These are phyloP conservation scores for Perca fluviatilis DNA, from an alignment of 2,113 vertebrate genomes.

Conservation along the genomic window DNA sequence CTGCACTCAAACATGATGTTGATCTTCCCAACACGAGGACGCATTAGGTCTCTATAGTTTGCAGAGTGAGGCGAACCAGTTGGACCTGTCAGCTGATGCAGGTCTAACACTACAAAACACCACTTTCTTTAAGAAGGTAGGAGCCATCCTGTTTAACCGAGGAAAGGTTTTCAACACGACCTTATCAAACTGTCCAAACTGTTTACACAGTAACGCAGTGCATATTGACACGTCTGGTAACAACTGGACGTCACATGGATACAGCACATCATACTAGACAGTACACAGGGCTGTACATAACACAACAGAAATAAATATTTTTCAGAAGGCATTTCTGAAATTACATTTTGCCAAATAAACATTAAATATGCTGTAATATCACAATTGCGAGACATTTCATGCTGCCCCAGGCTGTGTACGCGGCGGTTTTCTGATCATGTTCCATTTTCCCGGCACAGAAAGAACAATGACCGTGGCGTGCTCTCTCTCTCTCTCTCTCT, in stretches of 20 bases:
- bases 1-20: not conserved
- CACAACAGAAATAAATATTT: too few species aligned
- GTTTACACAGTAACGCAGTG: slow-evolving; percentile 7
- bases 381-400: not conserved
- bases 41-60: not conserved
- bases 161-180: slow-evolving; percentile 27
- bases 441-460: not conserved
- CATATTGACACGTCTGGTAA: slow-evolving; percentile 1
- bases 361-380: not conserved
- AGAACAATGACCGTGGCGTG: slow-evolving; percentile 18
- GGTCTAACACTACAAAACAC: not conserved
- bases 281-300: too few species aligned
- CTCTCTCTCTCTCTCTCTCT: not conserved
- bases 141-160: not conserved
- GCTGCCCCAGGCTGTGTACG: not conserved
- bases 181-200: not conserved
- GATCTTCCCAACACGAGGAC: not conserved
- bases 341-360: not conserved
- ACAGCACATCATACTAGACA: not conserved
- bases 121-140: not conserved
- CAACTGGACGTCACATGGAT: not conserved
- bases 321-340: not conserved
- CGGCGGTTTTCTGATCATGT: slow-evolving; percentile 15
- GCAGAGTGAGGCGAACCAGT: slow-evolving; percentile 6
- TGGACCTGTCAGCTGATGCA: not conserved